Conservation (phyloP, 2,888 invertebrate genomes). For the Aspidapion aeneum region DNA sequence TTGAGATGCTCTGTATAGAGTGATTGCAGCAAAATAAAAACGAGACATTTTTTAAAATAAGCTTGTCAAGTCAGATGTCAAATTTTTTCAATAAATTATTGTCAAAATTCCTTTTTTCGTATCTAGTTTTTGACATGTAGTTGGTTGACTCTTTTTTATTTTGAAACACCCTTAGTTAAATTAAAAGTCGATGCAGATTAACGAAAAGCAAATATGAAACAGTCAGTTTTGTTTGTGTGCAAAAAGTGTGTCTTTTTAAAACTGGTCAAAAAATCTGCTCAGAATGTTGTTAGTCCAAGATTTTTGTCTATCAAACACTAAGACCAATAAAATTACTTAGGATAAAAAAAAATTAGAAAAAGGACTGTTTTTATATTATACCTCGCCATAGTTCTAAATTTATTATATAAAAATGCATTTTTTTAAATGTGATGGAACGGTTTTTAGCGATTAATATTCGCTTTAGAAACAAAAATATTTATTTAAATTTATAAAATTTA, state of each 20-base stretch:
- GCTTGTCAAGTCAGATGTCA: background rate
- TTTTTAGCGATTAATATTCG: slow-evolving; percentile 1
- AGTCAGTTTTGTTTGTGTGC: background rate
- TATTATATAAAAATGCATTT: background rate
- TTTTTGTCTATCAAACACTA: too few relatives aligned
- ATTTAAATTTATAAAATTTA: slow-evolving; percentile 17
- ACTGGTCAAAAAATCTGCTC: background rate
- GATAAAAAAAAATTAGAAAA: too few relatives aligned
- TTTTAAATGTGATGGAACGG: slow-evolving; percentile 3
- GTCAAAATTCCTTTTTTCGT: background rate
- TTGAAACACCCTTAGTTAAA: background rate
- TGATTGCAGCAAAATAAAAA: background rate
- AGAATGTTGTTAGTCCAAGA: too few relatives aligned
- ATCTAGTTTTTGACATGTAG: background rate
- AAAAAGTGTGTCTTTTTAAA: background rate
- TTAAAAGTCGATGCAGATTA: background rate
- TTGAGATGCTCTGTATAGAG: too few relatives aligned
- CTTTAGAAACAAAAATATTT: slow-evolving; percentile 8
- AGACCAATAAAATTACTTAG: too few relatives aligned
- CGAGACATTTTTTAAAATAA: background rate
- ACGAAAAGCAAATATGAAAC: background rate
- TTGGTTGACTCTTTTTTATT: background rate
- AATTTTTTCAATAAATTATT: background rate
- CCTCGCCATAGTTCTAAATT: too few relatives aligned
- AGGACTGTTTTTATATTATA: background rate